Base-by-base conservation (phyloP, 1,140 invertebrate species). In the Leptinotarsa texana region DNA sequence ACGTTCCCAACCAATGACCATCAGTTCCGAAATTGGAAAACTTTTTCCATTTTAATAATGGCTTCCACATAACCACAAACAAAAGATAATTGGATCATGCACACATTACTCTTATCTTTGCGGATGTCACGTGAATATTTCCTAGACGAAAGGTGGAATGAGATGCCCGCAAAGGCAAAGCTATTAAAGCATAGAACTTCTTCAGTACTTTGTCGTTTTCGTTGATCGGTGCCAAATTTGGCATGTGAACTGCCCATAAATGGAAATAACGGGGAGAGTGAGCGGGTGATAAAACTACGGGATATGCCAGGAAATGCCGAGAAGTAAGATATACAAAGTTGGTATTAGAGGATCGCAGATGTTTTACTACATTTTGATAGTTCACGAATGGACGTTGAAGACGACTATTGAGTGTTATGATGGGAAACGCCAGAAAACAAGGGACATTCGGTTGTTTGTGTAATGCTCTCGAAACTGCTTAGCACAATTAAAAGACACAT, bases 281-380 rank as follows among this genome's bases (percentile, higher is more conserved):
- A 57, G 51, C 51, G 51, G 51, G 51, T 57, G 51, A 57, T 57
- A 57, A 57, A 57, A 57, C 15, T 57, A 57, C 51, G 51, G 51
- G 51, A 57, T 17, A 57, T 17, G 51, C 15, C 51, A 57, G 51
- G 51, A 57, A 57, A 57, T 57, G 51, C n/a, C 51, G 13, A n/a
- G 51, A 57, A 57, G 51, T 18, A 15, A 57, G 51, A 57, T 57
- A 57, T 57, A 57, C 51, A 17, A 57, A 57, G 13, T 57, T 57
- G 51, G 51, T 57, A 57, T 4, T 18, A n/a, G 13, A 57, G 51
- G 51, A 15, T 57, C 51, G 51, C 15, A 18, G 51, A 57, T 57
- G 51, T 57, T 57, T 57, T n/a, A 57, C n/a, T 18, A 57, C 51
- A 57, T 57, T 57, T 57, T 57, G 51, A 57, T 42, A 42, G 33